Percentiles rank a stretch among this genome's conserved stretches.
These are phyloP conservation scores for Resseliella maxima DNA, from an alignment of 2,888 invertebrate genomes.

Conservation along the genomic window DNA sequence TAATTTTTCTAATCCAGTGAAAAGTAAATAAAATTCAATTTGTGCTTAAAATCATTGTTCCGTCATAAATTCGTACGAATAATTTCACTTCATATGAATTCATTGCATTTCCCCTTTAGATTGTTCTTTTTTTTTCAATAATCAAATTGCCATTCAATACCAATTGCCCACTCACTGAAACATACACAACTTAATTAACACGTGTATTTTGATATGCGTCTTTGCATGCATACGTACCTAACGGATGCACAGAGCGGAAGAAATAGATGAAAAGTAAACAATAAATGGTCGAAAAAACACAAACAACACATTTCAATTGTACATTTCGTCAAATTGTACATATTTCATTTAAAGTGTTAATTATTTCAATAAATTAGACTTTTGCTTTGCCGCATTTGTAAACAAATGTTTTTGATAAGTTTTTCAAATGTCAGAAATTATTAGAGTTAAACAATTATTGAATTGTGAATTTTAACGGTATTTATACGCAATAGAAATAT, in stretches of 20 bases:
- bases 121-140: not conserved
- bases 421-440: constrained; percentile 5
- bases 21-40: not conserved
- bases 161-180: not conserved
- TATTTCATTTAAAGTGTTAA: constrained; percentile 1
- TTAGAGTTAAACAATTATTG: constrained; percentile 17
- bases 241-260: not conserved
- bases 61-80: not conserved
- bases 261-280: not conserved
- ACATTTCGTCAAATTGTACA: not conserved
- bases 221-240: no score
- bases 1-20: constrained; percentile 37
- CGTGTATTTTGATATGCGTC: not conserved
- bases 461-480: not conserved
- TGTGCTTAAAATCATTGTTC: constrained; percentile 11
- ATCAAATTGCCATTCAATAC: not conserved
- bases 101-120: constrained; percentile 4
- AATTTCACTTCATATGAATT: constrained; percentile 18
- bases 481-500: not conserved
- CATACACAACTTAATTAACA: constrained; percentile 21
- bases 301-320: not conserved
- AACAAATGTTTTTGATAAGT: not conserved
- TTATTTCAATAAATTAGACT: not conserved
- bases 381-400: not conserved
- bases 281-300: not conserved